A percentile compares a stretch with the other conserved stretches of the same genome.
phyloP scores from a whole-genome alignment of 2,113 vertebrate genomes.

The Micronisus gabar region DNA sequence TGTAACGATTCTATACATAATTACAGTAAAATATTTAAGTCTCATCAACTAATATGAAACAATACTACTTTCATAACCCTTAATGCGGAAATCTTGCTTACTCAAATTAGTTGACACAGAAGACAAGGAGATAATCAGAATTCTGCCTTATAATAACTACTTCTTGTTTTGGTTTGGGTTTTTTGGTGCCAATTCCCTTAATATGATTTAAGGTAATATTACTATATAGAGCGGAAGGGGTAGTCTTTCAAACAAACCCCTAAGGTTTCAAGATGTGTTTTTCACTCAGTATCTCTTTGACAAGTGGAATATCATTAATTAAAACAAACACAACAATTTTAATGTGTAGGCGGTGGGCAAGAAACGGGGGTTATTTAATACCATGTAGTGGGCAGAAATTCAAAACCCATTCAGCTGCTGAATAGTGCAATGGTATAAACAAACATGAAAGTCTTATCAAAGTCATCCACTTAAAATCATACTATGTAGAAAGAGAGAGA shows the following conservation, averaged over 20 bases:
- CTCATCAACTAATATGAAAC: not conserved
- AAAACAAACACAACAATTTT: slow-evolving; percentile 14
- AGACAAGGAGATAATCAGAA: not conserved
- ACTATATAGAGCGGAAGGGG: not conserved
- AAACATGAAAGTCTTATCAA: slow-evolving; percentile 61
- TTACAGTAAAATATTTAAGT: not conserved
- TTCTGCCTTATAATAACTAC: not conserved
- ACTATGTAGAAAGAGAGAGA: not conserved
- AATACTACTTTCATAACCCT: not conserved
- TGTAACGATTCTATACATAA: not conserved
- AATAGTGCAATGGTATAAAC: slow-evolving; percentile 42
- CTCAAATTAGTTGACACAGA: not conserved
- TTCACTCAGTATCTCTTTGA: slow-evolving; percentile 26
- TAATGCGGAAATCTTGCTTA: not conserved
- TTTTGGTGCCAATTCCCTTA: not conserved
- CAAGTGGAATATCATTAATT: slow-evolving; percentile 63
- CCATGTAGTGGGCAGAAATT: slow-evolving; percentile 67
- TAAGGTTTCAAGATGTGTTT: slow-evolving; percentile 26
- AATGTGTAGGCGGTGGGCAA: slow-evolving; percentile 64
- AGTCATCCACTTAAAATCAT: slow-evolving; percentile 45
- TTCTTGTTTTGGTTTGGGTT: not conserved
- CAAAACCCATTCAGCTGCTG: slow-evolving; percentile 59
- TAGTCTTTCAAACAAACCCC: not conserved
- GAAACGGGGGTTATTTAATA: slow-evolving; percentile 71
- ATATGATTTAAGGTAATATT: not conserved